Conservation (phyloP, 1,140 invertebrate species). For the Steinernema khuongi region DNA sequence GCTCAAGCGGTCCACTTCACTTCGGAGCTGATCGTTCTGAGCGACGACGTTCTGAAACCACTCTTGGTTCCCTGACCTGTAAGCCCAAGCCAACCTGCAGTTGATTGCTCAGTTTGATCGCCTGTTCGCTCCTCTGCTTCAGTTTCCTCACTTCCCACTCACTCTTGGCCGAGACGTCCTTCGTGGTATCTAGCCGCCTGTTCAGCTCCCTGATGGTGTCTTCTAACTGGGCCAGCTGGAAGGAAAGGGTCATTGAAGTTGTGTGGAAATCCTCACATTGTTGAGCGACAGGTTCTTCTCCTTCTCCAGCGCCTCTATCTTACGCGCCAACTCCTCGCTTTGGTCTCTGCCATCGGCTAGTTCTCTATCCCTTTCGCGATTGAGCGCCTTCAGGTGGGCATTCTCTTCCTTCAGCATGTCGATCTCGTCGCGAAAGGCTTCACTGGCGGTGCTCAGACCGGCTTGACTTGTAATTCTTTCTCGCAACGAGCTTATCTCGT, state of each 20-base stretch:
- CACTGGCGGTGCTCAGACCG: conserved; percentile 40
- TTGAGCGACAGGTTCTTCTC: conserved; percentile 26
- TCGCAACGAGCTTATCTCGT: conserved; percentile 45
- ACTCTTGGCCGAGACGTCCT: conserved; percentile 25
- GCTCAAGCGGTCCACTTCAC: conserved; percentile 44
- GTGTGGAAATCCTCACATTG: conserved; percentile 19
- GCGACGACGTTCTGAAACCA: conserved; percentile 36
- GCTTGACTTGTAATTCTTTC: conserved; percentile 49
- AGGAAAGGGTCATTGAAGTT: neutral
- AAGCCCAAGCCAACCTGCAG: conserved; percentile 35
- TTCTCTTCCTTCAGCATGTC: conserved; percentile 56
- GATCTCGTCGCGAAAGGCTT: conserved; percentile 56
- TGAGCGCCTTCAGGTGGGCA: conserved; percentile 42
- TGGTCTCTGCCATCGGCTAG: conserved; percentile 48
- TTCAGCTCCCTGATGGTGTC: conserved; percentile 54
- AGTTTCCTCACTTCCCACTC: conserved; percentile 53
- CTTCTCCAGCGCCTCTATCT: conserved; percentile 27
- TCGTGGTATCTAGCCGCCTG: conserved; percentile 40
- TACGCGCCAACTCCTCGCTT: conserved; percentile 26
- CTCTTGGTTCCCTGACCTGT: conserved; percentile 3
- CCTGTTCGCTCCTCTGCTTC: conserved; percentile 53
- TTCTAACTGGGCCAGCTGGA: conserved; percentile 54
- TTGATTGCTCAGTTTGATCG: conserved; percentile 46
- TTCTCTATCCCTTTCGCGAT: conserved; percentile 50
- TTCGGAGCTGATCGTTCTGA: conserved; percentile 52